These are phyloP conservation scores for Lophochroa leadbeateri DNA, from an alignment of 2,113 vertebrate species.

Conservation along the genomic window DNA sequence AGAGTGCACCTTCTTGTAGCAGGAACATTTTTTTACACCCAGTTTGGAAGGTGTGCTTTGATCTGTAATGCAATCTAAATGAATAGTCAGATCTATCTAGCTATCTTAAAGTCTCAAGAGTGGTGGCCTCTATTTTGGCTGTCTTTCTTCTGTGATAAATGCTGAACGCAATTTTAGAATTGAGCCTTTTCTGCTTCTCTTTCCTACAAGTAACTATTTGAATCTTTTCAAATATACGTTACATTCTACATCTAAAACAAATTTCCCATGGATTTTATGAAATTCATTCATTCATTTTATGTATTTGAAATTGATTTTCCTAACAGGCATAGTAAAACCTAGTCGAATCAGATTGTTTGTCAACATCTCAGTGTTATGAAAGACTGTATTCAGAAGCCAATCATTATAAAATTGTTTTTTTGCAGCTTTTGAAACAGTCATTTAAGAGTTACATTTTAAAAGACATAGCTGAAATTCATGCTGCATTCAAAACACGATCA, in stretches of 20 bases:
- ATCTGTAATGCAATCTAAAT: slow-evolving; percentile 60
- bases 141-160: neutral
- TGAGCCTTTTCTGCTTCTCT: neutral
- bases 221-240: neutral
- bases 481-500: neutral
- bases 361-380: neutral
- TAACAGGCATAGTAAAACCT: neutral
- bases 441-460: neutral
- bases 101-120: slow-evolving; percentile 13
- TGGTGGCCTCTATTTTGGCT: slow-evolving; percentile 33
- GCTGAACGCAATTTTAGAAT: neutral
- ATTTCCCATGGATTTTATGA: neutral
- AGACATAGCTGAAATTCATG: neutral
- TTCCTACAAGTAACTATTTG: neutral
- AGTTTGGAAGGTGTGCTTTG: slow-evolving; percentile 23
- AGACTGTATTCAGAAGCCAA: neutral
- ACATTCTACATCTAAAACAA: slow-evolving; percentile 12
- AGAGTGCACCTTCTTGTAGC: neutral
- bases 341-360: neutral
- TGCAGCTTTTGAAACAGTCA: neutral
- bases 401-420: neutral
- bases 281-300: neutral
- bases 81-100: slow-evolving; percentile 16
- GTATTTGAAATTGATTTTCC: slow-evolving; percentile 18
- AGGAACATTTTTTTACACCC: neutral